Percentiles rank a stretch among this genome's conserved stretches.
Evolutionary conservation across 2,888 invertebrate genomes (phyloP).

Genomic region (Lepidocyrtoides sp.): DNA sequence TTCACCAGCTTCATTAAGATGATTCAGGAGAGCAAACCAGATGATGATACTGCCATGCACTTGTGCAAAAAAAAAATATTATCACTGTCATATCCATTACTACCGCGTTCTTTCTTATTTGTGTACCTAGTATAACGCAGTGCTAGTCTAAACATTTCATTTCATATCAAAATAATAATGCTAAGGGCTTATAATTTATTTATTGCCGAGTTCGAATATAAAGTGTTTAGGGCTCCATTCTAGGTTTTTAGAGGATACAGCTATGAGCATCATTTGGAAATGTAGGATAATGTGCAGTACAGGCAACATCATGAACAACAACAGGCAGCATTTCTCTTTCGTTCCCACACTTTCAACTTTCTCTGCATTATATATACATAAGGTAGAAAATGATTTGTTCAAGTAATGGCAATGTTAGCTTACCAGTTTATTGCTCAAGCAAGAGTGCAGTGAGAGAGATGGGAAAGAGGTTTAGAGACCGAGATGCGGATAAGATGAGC

Average conservation of each 20-base stretch:
- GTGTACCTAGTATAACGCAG: background rate
- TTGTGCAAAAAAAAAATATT: background rate
- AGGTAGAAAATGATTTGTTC: constrained; percentile 40
- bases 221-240: constrained; percentile 27
- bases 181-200: constrained; percentile 24
- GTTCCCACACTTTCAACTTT: constrained; percentile 2
- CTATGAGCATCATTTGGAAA: background rate
- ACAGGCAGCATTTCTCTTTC: background rate
- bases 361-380: constrained; percentile 40
- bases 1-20: constrained; percentile 58
- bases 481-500: constrained; percentile 29
- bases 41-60: background rate
- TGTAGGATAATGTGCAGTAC: background rate
- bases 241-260: background rate
- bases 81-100: constrained; percentile 1
- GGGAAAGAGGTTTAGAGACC: background rate
- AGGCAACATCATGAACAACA: background rate
- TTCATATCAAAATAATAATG: background rate
- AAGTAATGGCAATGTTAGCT: constrained; percentile 30
- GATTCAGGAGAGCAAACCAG: constrained; percentile 1
- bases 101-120: background rate
- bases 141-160: background rate
- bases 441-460: background rate
- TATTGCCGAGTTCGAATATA: constrained; percentile 6
- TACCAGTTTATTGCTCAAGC: background rate